phyloP scores from a whole-genome alignment of 37 sponge, comb jelly and placozoan species.

The Chondrilla cf. caribensis region DNA sequence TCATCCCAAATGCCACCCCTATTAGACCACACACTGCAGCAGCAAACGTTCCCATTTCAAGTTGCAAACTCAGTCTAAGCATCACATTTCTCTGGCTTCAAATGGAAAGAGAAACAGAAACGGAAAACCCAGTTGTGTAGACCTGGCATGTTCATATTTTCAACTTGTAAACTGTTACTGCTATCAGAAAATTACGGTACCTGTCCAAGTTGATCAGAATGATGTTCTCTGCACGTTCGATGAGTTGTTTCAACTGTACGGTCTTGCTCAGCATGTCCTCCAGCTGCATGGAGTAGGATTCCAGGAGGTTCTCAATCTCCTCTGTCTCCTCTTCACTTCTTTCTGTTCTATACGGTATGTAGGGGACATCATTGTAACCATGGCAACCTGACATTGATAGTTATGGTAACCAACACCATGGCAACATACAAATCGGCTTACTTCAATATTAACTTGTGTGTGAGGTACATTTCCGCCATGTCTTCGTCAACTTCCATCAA shows the following conservation, averaged over 20 bases:
- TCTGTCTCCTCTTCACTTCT: constrained; percentile 50
- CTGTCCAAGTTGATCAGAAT: constrained; percentile 65
- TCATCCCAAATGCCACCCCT: constrained; percentile 73
- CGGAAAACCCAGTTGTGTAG: not conserved
- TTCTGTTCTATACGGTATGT: constrained; percentile 13
- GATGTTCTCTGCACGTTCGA: constrained; percentile 58
- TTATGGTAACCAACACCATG: too few species aligned
- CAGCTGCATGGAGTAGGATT: constrained; percentile 52
- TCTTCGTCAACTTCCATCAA: constrained; percentile 49
- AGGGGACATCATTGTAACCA: not conserved
- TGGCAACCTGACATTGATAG: too few species aligned
- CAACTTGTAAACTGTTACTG: too few species aligned
- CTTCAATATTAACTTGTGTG: constrained; percentile 6
- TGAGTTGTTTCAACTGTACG: constrained; percentile 38
- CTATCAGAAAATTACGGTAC: too few species aligned
- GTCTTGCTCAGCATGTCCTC: constrained; percentile 51
- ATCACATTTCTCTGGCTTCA: constrained; percentile 60
- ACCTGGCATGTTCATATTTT: too few species aligned
- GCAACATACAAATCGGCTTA: not conserved
- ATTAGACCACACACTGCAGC: constrained; percentile 48
- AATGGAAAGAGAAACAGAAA: not conserved
- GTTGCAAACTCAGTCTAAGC: constrained; percentile 55
- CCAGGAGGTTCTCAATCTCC: constrained; percentile 56
- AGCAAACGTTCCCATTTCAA: constrained; percentile 67
- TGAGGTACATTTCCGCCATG: constrained; percentile 57